These are phyloP conservation scores for Ophthalmolycus amberensis DNA, from an alignment of 2,113 vertebrate genomes.

Conservation along the genomic window DNA sequence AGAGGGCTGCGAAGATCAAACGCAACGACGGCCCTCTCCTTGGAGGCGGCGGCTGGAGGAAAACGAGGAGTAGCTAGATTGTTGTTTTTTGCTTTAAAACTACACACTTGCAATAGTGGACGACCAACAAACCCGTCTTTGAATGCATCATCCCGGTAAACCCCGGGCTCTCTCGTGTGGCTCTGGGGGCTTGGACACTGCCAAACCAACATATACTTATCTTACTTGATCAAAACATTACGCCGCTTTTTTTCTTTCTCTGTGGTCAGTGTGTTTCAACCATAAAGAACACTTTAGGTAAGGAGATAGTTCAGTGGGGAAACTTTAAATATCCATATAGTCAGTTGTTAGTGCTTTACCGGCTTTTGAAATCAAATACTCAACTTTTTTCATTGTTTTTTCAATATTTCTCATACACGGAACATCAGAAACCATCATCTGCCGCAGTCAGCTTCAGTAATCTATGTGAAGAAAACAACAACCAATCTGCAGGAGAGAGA, in stretches of 20 bases:
- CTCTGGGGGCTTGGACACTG: constrained; percentile 81
- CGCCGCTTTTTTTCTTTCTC: constrained; percentile 54
- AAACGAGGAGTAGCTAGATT: constrained; percentile 75
- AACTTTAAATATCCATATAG: constrained; percentile 62
- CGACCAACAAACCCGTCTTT: constrained; percentile 61
- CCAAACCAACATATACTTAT: constrained; percentile 75
- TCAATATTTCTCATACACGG: constrained; percentile 51
- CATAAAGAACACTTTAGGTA: constrained; percentile 40
- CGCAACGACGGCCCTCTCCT: background rate
- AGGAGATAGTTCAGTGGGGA: constrained; percentile 43
- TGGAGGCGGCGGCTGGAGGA: constrained; percentile 31
- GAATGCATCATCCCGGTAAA: constrained; percentile 75
- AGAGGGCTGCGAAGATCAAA: constrained; percentile 16
- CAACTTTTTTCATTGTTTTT: constrained; percentile 43
- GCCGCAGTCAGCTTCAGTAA: constrained; percentile 70
- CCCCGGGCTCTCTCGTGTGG: constrained; percentile 57
- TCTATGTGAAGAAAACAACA: constrained; percentile 72
- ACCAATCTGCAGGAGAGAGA: constrained; percentile 72
- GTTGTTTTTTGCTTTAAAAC: constrained; percentile 78
- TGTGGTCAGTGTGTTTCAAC: constrained; percentile 68
- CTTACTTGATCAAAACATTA: constrained; percentile 52
- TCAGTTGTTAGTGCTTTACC: constrained; percentile 65
- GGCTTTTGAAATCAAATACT: constrained; percentile 59
- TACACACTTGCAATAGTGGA: constrained; percentile 69
- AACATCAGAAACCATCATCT: constrained; percentile 62